These are phyloP conservation scores for Paralichthys olivaceus DNA, from an alignment of 2,113 vertebrate genomes.

Conservation along the genomic window DNA sequence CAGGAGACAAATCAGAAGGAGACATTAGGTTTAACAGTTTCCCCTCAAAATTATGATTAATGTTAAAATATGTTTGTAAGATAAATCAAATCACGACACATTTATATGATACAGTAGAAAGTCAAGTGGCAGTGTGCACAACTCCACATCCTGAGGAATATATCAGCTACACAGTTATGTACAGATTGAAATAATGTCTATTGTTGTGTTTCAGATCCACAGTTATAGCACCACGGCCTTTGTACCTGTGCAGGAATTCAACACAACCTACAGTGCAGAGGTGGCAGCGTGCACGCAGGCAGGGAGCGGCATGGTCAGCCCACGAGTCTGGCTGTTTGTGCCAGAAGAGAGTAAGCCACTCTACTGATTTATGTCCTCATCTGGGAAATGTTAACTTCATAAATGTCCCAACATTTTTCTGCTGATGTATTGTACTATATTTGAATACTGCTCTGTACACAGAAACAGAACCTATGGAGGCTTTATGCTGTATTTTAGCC, in stretches of 20 bases:
- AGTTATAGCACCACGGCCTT: conserved; percentile 61
- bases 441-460: background rate
- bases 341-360: conserved; percentile 83
- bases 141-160: background rate
- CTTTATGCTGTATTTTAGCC: background rate
- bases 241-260: conserved; percentile 81
- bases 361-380: conserved; percentile 44
- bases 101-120: background rate
- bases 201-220: conserved; percentile 71
- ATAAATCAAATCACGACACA: background rate
- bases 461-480: background rate
- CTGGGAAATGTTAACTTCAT: conserved; percentile 9
- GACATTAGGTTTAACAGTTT: conserved; percentile 12
- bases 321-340: conserved; percentile 82
- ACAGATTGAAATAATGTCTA: background rate
- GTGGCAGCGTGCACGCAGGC: conserved; percentile 89
- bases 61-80: background rate
- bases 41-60: conserved; percentile 30
- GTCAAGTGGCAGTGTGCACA: background rate
- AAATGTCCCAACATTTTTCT: background rate
- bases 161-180: background rate
- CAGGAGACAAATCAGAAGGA: conserved; percentile 4
- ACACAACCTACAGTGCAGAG: conserved; percentile 86
- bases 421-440: background rate
- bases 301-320: conserved; percentile 89